A percentile compares a stretch with the other conserved stretches of the same genome.
Conservation (phyloP, 2,888 invertebrate species). For the Acronicta psi region DNA sequence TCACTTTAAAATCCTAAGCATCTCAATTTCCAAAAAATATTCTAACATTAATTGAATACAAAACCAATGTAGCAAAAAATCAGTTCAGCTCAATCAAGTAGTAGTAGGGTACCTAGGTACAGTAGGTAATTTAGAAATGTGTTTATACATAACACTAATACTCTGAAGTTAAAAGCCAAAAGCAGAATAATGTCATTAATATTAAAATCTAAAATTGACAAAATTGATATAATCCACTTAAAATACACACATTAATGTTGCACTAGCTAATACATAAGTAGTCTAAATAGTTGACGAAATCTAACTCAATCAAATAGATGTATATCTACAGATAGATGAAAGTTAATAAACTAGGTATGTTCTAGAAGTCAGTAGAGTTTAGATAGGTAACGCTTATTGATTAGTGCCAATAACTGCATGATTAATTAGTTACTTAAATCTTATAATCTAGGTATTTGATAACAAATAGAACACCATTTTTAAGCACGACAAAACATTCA, state of each 20-base stretch:
- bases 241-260: slow-evolving; percentile 69
- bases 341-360: slow-evolving; percentile 50
- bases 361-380: slow-evolving; percentile 61
- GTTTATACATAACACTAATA: slow-evolving; percentile 50
- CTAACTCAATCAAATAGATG: slow-evolving; percentile 60
- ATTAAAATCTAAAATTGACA: slow-evolving; percentile 88
- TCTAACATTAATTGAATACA: slow-evolving; percentile 57
- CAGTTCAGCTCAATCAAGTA: slow-evolving; percentile 42
- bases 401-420: slow-evolving; percentile 89
- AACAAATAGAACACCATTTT: slow-evolving; percentile 90
- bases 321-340: slow-evolving; percentile 65
- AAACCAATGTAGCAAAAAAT: slow-evolving; percentile 58
- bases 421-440: slow-evolving; percentile 85
- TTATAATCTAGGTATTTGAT: slow-evolving; percentile 89
- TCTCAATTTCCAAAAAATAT: slow-evolving; percentile 53
- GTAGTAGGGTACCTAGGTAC: neutral
- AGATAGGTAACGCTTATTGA: slow-evolving; percentile 60
- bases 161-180: slow-evolving; percentile 66
- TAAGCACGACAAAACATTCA: slow-evolving; percentile 90
- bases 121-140: slow-evolving; percentile 35
- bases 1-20: slow-evolving; percentile 73
- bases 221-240: slow-evolving; percentile 88
- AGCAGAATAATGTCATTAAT: slow-evolving; percentile 75
- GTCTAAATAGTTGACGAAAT: slow-evolving; percentile 60
- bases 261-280: slow-evolving; percentile 60